Evolutionary conservation across 2,888 invertebrate genomes (phyloP), one percentile per base, ranked within the genome.

Genomic region (Didymodactylos carnosus): DNA sequence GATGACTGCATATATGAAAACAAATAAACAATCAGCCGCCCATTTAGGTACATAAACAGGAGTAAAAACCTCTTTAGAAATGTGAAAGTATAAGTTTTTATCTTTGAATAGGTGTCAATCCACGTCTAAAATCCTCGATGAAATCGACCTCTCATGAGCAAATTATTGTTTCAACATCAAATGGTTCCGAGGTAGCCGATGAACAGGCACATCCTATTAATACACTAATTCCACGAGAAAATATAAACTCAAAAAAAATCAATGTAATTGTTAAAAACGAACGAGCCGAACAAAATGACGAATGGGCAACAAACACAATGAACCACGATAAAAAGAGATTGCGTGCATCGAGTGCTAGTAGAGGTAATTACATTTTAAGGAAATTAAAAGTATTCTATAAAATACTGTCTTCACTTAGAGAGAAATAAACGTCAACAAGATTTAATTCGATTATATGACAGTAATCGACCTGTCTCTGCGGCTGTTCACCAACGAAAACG

Each of bases 1-100:
- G 7, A 77, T 83, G 49, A 83, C 83, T 16, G 81, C 82, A 1
- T 83, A 83, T 77, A 83, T 83, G 40, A 81, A 81, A 77, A 79
- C 82, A 51, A 82, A 82, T 77, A 82, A 82, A 27, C 41, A 74
- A 39, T 74, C 74, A 27, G 62, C 62, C 16, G 39, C 71, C 19
- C 71, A 71, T 72, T 72, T 74, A 29, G n/a, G n/a, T n/a, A n/a
- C n/a, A n/a, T n/a, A n/a, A 69, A 69, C 25, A 72, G 62, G 6
- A 39, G 53, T 1, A 53, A 69, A 41, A 27, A n/a, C n/a, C n/a
- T n/a, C n/a, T n/a, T n/a, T n/a, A n/a, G n/a, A n/a, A n/a, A n/a
- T n/a, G n/a, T n/a, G n/a, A n/a, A n/a, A n/a, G n/a, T n/a, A n/a
- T n/a, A n/a, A n/a, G n/a, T n/a, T n/a, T n/a, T n/a, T n/a, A n/a